These are phyloP conservation scores for Pharmacophagus antenor DNA, from an alignment of 2,888 invertebrate species.

Conservation along the genomic window DNA sequence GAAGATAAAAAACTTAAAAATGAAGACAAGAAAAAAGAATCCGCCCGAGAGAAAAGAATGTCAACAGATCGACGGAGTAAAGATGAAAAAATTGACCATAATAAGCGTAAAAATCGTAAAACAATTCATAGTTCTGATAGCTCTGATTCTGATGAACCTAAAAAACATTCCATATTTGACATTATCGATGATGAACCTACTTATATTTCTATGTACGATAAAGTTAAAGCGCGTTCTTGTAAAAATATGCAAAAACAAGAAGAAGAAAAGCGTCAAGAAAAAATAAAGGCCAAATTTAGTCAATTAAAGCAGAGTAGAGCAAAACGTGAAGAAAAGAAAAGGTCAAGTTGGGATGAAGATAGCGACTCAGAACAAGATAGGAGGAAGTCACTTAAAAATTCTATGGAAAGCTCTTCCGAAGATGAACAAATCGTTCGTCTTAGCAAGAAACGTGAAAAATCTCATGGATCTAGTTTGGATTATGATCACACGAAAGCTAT, in stretches of 20 bases:
- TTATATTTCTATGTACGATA: constrained; percentile 98
- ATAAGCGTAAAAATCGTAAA: constrained; percentile 70
- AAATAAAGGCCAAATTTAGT: constrained; percentile 93
- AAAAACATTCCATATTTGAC: constrained; percentile 95
- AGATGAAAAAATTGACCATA: constrained; percentile 66
- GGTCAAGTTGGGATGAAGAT: constrained; percentile 94
- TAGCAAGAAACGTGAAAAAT: constrained; percentile 77
- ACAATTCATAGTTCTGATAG: constrained; percentile 82
- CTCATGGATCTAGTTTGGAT: constrained; percentile 59
- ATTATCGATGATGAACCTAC: constrained; percentile 93
- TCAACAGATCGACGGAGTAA: constrained; percentile 76
- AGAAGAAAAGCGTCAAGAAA: constrained; percentile 92
- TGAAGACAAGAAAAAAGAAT: constrained; percentile 73
- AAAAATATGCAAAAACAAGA: constrained; percentile 96
- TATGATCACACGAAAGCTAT: constrained; percentile 71
- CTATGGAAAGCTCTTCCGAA: constrained; percentile 80
- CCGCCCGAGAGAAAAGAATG: constrained; percentile 71
- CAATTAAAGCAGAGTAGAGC: constrained; percentile 93
- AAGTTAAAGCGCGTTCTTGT: constrained; percentile 95
- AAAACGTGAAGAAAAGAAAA: constrained; percentile 93
- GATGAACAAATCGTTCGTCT: constrained; percentile 67
- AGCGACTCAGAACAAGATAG: constrained; percentile 84
- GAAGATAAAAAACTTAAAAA: constrained; percentile 66
- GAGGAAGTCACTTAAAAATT: constrained; percentile 58
- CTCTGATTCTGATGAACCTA: constrained; percentile 90